Percentiles rank a stretch among this genome's conserved stretches.
Conservation (phyloP, 2,113 vertebrate species). For the Coptodon rendalli region DNA sequence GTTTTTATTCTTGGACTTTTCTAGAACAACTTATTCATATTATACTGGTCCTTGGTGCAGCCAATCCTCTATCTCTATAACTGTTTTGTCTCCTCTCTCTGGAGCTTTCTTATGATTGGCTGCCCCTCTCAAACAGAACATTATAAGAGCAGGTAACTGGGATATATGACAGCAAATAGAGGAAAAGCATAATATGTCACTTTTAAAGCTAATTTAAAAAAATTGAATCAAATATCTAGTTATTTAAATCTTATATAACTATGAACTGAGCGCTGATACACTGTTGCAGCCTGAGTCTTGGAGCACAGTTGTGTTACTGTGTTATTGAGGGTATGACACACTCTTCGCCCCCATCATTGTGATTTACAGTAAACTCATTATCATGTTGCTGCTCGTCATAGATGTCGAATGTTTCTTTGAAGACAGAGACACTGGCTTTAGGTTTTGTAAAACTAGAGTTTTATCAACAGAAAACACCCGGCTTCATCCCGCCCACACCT, state of each 20-base stretch:
- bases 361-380: not conserved
- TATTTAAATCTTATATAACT: not conserved
- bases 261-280: not conserved
- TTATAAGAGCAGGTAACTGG: not conserved
- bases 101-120: not conserved
- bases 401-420: not conserved
- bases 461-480: not conserved
- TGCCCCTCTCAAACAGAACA: not conserved
- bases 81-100: not conserved
- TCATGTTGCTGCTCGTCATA: not conserved
- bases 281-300: accelerated
- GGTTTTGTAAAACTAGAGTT: not conserved
- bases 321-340: not conserved
- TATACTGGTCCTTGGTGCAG: not conserved
- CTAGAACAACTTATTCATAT: not conserved
- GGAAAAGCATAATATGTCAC: accelerated
- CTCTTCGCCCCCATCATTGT: not conserved
- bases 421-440: not conserved
- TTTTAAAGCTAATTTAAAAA: not conserved
- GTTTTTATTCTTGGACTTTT: not conserved
- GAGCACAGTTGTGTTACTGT: not conserved
- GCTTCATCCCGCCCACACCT: not conserved
- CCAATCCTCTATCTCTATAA: not conserved
- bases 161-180: no score
- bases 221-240: not conserved